Percentiles rank a stretch among this genome's conserved stretches.
phyloP scores from a whole-genome alignment of 2,888 invertebrate genomes.

The Suillia variegata region DNA sequence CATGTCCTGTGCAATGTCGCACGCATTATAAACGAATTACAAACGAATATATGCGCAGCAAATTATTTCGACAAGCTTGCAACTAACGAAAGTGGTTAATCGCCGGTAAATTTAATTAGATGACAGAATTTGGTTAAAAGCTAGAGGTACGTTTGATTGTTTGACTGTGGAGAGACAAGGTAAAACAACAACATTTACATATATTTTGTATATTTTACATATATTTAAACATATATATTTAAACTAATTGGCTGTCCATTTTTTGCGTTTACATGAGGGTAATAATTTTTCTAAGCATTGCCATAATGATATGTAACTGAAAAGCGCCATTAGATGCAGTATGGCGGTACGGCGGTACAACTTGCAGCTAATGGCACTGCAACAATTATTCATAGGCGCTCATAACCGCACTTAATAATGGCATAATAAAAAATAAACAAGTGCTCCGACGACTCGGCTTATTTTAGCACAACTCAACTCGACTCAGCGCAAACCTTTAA shows the following conservation, averaged over 20 bases:
- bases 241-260: too few relatives aligned
- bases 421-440: not conserved
- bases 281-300: too few relatives aligned
- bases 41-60: constrained; percentile 36
- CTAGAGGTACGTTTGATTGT: constrained; percentile 44
- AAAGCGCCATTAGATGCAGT: too few relatives aligned
- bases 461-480: not conserved
- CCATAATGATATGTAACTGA: too few relatives aligned
- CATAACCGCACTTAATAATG: constrained; percentile 20
- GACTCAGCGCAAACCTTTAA: not conserved
- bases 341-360: not conserved
- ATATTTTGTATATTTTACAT: too few relatives aligned
- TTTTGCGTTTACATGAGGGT: too few relatives aligned
- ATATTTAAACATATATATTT: too few relatives aligned
- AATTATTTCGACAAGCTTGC: not conserved
- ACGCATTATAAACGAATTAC: constrained; percentile 59
- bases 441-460: not conserved
- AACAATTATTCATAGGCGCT: constrained; percentile 25
- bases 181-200: too few relatives aligned
- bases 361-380: constrained; percentile 19
- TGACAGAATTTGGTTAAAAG: constrained; percentile 42
- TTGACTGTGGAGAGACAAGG: too few relatives aligned
- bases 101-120: constrained; percentile 53
- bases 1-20: constrained; percentile 50
- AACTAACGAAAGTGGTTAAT: constrained; percentile 38